Conservation (phyloP, 2,888 invertebrate genomes). For the Psylliodes chrysocephalus region DNA sequence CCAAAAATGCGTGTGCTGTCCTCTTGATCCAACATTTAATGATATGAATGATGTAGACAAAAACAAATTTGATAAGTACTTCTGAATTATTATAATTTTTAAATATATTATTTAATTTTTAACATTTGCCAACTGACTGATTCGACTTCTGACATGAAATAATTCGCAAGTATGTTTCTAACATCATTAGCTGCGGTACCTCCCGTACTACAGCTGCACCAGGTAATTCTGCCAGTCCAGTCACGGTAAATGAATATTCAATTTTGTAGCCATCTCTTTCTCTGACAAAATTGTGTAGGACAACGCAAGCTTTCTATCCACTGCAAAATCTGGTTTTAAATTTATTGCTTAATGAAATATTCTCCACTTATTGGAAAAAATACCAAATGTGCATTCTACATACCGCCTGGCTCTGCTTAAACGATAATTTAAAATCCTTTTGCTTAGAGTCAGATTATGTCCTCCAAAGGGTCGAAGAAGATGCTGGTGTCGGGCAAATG, state of each 20-base stretch:
- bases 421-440: slow-evolving; percentile 41
- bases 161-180: too few relatives aligned
- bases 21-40: too few relatives aligned
- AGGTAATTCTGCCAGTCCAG: slow-evolving; percentile 21
- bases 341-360: too few relatives aligned
- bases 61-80: too few relatives aligned
- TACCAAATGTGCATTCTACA: slow-evolving; percentile 47
- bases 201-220: too few relatives aligned
- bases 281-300: slow-evolving; percentile 43
- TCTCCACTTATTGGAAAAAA: slow-evolving; percentile 50
- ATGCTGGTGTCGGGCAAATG: slow-evolving; percentile 34
- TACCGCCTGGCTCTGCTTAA: slow-evolving; percentile 45
- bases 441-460: slow-evolving; percentile 26
- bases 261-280: slow-evolving; percentile 36
- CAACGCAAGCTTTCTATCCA: slow-evolving; percentile 47
- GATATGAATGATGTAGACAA: too few relatives aligned
- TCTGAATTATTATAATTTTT: too few relatives aligned
- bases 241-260: slow-evolving; percentile 30
- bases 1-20: too few relatives aligned
- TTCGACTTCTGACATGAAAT: too few relatives aligned
- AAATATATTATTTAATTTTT: too few relatives aligned
- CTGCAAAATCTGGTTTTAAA: slow-evolving; percentile 42
- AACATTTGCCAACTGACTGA: too few relatives aligned
- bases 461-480: slow-evolving; percentile 38
- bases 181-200: too few relatives aligned